phyloP scores from a whole-genome alignment of 1,140 invertebrate genomes.

The Potamilus streckersoni region DNA sequence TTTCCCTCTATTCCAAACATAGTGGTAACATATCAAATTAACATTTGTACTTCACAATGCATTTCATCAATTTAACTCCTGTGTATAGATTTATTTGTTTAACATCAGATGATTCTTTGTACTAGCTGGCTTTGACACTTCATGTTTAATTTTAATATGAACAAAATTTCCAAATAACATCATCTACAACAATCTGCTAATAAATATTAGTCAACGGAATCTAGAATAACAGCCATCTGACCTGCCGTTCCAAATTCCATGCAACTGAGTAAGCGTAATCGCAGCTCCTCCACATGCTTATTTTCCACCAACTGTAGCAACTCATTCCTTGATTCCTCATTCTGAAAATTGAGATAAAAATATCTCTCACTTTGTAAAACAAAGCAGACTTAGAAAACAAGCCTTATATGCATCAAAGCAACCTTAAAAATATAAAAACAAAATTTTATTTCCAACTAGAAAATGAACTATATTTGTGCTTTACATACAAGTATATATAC shows the following conservation, averaged over 20 bases:
- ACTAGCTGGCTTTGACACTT: background rate
- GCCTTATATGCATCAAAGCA: too few relatives aligned
- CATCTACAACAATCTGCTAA: background rate
- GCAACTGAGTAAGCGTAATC: constrained; percentile 74
- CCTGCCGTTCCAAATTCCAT: constrained; percentile 90
- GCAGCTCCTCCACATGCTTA: constrained; percentile 70
- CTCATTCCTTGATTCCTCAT: constrained; percentile 69
- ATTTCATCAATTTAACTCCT: background rate
- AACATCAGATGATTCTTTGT: background rate
- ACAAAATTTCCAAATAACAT: background rate
- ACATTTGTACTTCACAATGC: background rate
- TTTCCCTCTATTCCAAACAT: too few relatives aligned
- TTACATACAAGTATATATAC: too few relatives aligned
- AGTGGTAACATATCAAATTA: too few relatives aligned
- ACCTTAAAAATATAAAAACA: too few relatives aligned
- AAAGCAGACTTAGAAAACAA: too few relatives aligned
- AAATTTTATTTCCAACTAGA: too few relatives aligned
- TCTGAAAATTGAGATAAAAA: constrained; percentile 62
- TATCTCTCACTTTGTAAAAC: too few relatives aligned
- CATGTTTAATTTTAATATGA: background rate
- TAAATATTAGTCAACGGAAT: background rate
- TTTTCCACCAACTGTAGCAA: constrained; percentile 70
- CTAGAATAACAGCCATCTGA: constrained; percentile 17
- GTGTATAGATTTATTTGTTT: background rate
- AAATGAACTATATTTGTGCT: too few relatives aligned